Percentiles rank a stretch among this genome's conserved stretches.
phyloP scores from a whole-genome alignment of 2,888 invertebrate species.

The Diplolepis rosae region DNA sequence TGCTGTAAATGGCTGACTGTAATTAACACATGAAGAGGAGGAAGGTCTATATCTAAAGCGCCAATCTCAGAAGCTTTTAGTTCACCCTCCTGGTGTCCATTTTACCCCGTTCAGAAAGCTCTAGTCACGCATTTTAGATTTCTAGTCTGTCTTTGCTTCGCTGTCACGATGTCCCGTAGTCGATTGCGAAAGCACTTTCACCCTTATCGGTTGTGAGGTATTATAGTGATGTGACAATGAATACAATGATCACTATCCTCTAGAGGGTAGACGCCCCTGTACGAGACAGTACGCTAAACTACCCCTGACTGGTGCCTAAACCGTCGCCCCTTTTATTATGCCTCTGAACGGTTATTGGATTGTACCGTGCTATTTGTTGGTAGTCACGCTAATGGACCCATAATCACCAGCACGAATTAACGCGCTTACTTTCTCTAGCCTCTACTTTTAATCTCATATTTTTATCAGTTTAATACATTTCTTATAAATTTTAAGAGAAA shows the following conservation, averaged over 20 bases:
- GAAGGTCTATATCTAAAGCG: constrained; percentile 59
- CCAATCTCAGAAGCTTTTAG: constrained; percentile 60
- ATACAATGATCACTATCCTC: constrained; percentile 65
- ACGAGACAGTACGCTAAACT: constrained; percentile 57
- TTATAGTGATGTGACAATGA: constrained; percentile 67
- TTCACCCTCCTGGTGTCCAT: constrained; percentile 54
- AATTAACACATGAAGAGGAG: constrained; percentile 57
- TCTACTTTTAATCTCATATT: constrained; percentile 1
- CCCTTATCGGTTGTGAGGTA: constrained; percentile 43
- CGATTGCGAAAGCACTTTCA: constrained; percentile 25
- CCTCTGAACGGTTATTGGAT: constrained; percentile 69
- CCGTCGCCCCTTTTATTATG: constrained; percentile 66
- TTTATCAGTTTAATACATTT: not conserved
- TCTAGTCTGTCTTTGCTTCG: constrained; percentile 37
- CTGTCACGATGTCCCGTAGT: constrained; percentile 19
- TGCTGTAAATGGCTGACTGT: constrained; percentile 37
- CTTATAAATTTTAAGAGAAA: not conserved
- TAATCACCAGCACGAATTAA: constrained; percentile 69
- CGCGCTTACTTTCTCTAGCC: constrained; percentile 39
- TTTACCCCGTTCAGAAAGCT: constrained; percentile 49
- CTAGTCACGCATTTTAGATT: constrained; percentile 40
- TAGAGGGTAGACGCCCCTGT: constrained; percentile 49
- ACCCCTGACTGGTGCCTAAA: constrained; percentile 65
- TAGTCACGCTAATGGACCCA: constrained; percentile 70
- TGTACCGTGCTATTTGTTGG: constrained; percentile 69